Conservation (phyloP, 2,888 invertebrate species). For the Oscheius sp. region DNA sequence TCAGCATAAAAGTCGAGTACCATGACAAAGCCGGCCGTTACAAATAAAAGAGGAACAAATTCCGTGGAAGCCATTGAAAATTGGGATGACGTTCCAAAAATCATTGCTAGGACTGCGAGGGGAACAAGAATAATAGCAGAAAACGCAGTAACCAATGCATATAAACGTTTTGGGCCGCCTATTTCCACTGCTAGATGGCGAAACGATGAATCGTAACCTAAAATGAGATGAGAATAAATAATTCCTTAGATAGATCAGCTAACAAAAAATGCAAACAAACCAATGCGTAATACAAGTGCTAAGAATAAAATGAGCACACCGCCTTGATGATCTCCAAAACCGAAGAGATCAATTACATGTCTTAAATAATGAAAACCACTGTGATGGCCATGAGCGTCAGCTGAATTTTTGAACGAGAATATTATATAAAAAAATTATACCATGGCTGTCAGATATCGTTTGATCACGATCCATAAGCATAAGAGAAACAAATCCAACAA, state of each 20-base stretch:
- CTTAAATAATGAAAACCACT: slow-evolving; percentile 76
- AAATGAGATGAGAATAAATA: neutral
- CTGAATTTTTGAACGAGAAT: slow-evolving; percentile 45
- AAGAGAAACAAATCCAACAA: slow-evolving; percentile 76
- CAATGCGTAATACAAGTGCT: slow-evolving; percentile 74
- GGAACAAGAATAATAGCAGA: slow-evolving; percentile 75
- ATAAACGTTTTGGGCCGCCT: slow-evolving; percentile 76
- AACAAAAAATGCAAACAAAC: too few species aligned
- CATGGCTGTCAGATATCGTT: slow-evolving; percentile 72
- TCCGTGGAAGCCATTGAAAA: slow-evolving; percentile 45
- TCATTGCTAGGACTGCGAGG: slow-evolving; percentile 74
- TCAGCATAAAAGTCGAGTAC: slow-evolving; percentile 77
- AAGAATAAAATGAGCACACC: slow-evolving; percentile 76
- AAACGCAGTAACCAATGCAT: slow-evolving; percentile 75
- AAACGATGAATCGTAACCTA: slow-evolving; percentile 74
- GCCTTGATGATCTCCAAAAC: slow-evolving; percentile 78
- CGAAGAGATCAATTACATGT: slow-evolving; percentile 76
- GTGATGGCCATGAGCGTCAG: slow-evolving; percentile 75
- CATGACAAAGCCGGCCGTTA: slow-evolving; percentile 75
- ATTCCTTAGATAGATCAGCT: neutral
- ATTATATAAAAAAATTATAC: slow-evolving; percentile 68
- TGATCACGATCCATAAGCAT: slow-evolving; percentile 77
- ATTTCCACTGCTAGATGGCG: slow-evolving; percentile 74
- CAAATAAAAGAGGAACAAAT: slow-evolving; percentile 61
- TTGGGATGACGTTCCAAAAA: slow-evolving; percentile 54